Percentiles rank a stretch among this genome's conserved stretches.
phyloP scores from a whole-genome alignment of 2,797 vertebrate species.

The Gymnocypris eckloni region DNA sequence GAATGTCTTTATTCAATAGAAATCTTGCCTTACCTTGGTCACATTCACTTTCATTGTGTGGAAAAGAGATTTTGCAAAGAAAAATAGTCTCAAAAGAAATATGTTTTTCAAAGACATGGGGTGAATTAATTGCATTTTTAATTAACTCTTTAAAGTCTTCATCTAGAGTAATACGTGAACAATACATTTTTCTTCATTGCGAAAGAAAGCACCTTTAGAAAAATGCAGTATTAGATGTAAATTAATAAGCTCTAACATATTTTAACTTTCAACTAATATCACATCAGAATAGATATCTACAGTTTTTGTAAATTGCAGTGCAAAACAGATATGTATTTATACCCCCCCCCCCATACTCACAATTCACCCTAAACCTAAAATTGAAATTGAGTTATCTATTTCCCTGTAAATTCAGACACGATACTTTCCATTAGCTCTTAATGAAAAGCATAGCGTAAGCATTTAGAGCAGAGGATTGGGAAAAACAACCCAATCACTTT shows the following conservation, averaged over 20 bases:
- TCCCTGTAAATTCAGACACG: conserved; percentile 4
- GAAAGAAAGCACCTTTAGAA: not conserved
- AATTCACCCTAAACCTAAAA: conserved; percentile 20
- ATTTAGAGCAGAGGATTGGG: conserved; percentile 6
- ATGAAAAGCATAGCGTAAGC: conserved; percentile 28
- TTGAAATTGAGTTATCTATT: conserved; percentile 37
- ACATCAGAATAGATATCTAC: not conserved
- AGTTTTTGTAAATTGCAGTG: conserved; percentile 2
- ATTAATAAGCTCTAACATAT: not conserved
- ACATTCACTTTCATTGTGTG: not conserved
- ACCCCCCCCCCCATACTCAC: not conserved
- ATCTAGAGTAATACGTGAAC: not conserved
- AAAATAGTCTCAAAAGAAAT: not conserved
- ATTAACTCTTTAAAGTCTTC: no score
- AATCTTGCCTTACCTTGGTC: not conserved
- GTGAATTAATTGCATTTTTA: not conserved
- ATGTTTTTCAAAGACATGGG: not conserved
- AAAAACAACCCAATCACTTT: conserved; percentile 46
- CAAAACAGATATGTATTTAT: not conserved
- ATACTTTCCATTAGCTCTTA: conserved; percentile 33
- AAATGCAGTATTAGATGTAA: not conserved
- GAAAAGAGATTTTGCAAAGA: not conserved
- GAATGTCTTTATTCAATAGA: not conserved
- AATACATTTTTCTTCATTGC: not conserved
- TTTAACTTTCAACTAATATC: conserved; percentile 5